A percentile compares a stretch with the other conserved stretches of the same genome.
These are phyloP conservation scores for Unio pictorum DNA, from an alignment of 2,888 invertebrate species.

Conservation along the genomic window DNA sequence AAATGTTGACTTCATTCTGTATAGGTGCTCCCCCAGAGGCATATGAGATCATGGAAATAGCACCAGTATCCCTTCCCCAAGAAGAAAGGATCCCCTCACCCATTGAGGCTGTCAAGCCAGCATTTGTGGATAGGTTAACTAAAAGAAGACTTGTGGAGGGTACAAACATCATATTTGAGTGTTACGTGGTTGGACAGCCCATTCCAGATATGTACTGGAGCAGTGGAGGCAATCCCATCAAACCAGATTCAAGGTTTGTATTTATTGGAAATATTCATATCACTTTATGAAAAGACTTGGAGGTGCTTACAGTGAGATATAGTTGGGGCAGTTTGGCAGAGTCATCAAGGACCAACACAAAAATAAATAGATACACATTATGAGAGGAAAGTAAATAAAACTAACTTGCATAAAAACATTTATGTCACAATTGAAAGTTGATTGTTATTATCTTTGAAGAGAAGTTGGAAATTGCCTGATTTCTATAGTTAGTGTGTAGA, in stretches of 20 bases:
- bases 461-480: too few species aligned
- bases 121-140: slow-evolving; percentile 56
- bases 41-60: slow-evolving; percentile 18
- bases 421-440: too few species aligned
- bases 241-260: slow-evolving; percentile 65
- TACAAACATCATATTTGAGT: slow-evolving; percentile 69
- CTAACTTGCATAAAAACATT: too few species aligned
- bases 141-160: slow-evolving; percentile 69
- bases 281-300: neutral
- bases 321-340: too few species aligned
- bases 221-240: slow-evolving; percentile 60
- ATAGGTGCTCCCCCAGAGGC: slow-evolving; percentile 23
- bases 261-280: neutral
- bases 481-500: too few species aligned
- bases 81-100: slow-evolving; percentile 46
- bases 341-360: too few species aligned
- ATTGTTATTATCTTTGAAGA: too few species aligned
- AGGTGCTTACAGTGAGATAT: neutral
- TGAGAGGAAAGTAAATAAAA: too few species aligned
- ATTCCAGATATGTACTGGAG: slow-evolving; percentile 69
- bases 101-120: slow-evolving; percentile 54
- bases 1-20: too few species aligned
- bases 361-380: too few species aligned
- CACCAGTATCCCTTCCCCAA: slow-evolving; percentile 11
- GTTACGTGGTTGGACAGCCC: slow-evolving; percentile 65